These are phyloP conservation scores for Diplodus sargus DNA, from an alignment of 2,797 vertebrate species.

Conservation along the genomic window DNA sequence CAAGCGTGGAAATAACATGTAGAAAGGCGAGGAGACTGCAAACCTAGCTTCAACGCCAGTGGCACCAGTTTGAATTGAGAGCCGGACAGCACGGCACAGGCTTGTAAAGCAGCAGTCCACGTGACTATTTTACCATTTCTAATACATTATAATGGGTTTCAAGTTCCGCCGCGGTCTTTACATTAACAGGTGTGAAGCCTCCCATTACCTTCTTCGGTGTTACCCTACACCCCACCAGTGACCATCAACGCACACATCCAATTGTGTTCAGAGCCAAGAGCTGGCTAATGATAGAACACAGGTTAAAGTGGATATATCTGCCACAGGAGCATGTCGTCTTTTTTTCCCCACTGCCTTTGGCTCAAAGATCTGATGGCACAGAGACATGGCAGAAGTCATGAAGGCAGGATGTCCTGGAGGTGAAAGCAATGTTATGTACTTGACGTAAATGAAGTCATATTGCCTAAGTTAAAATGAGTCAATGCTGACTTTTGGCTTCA, in stretches of 20 bases:
- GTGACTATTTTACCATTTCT: background rate
- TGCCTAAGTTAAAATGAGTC: too few relatives aligned
- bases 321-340: slow-evolving; percentile 6
- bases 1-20: background rate
- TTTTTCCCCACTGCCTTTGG: slow-evolving; percentile 8
- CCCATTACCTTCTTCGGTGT: slow-evolving; percentile 23
- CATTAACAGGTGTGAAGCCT: slow-evolving; percentile 50
- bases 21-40: slow-evolving; percentile 2
- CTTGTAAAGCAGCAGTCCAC: slow-evolving; percentile 28
- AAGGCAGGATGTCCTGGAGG: too few relatives aligned
- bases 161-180: slow-evolving; percentile 25
- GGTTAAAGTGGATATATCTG: slow-evolving; percentile 41
- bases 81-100: slow-evolving; percentile 52
- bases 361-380: background rate
- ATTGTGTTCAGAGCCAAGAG: slow-evolving; percentile 55
- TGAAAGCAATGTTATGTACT: too few relatives aligned
- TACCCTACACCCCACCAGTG: slow-evolving; percentile 45
- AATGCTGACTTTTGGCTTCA: too few relatives aligned
- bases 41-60: too few relatives aligned
- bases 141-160: slow-evolving; percentile 15
- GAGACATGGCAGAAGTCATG: background rate
- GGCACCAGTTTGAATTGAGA: slow-evolving; percentile 86
- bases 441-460: too few relatives aligned
- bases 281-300: slow-evolving; percentile 48
- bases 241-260: slow-evolving; percentile 62